Base-by-base conservation (phyloP, 1,140 invertebrate species). In the Nephotettix cincticeps region DNA sequence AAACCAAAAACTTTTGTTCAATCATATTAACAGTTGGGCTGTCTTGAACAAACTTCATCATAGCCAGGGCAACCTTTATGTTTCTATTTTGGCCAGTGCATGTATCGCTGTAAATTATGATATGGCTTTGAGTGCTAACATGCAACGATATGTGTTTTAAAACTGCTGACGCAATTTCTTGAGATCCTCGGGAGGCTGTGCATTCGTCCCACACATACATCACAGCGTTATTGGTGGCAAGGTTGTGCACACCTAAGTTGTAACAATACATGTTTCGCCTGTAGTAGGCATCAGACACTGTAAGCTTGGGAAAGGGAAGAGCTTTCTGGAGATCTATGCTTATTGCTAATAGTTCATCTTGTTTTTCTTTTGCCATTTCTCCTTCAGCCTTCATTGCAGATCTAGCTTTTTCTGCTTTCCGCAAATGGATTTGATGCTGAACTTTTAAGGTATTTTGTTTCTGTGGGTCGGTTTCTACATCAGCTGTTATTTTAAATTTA, bases 151-250 rank as follows among this genome's bases (percentile, higher is more conserved):
- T 27, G 40, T 65, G 61, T n/a, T 23, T 64, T 32, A 67, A 9
- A 19, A 27, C 17, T 40, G 30, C 63, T 32, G 72, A 71, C n/a
- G 32, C 56, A 30, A 73, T 75, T 72, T 73, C 72, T 67, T 75
- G 30, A 28, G 70, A 72, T 17, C 74, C 73, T 70, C 71, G 14
- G 28, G 47, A 63, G 29, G 71, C 72, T 32, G 64, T 56, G 2
- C 58, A 58, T 43, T 75, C 71, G 51, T 75, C 74, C 72, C 74
- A 74, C 29, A 75, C 47, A 72, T 67, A 74, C 71, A 75, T 74
- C 23, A 29, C 61, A 47, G 43, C 74, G 3, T n/a, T 58, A 66
- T 68, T 61, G 69, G 45, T 68, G 1, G 58, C 61, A 1, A 73
- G 19, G 21, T 75, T 45, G 61, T 74, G 71, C 28, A 75, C 65